Conservation (phyloP, 2,888 invertebrate genomes). For the Flexamia atlantica region DNA sequence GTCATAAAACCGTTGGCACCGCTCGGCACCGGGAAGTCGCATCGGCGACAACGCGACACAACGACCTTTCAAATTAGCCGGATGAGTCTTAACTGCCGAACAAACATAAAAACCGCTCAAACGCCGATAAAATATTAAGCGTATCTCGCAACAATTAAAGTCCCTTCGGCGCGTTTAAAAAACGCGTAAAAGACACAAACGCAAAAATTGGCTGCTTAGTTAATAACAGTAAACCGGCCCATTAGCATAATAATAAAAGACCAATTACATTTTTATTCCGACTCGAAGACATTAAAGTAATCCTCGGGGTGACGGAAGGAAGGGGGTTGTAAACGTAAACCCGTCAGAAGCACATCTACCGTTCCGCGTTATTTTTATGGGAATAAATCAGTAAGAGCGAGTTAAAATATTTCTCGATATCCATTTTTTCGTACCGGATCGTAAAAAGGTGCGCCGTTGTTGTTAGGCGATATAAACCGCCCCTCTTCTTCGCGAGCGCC, state of each 20-base stretch:
- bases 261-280: slow-evolving; percentile 55
- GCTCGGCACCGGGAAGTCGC: neutral
- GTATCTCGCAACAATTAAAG: slow-evolving; percentile 44
- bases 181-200: slow-evolving; percentile 28
- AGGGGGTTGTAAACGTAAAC: neutral
- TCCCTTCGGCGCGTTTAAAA: slow-evolving; percentile 46
- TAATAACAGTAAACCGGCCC: slow-evolving; percentile 55
- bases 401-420: slow-evolving; percentile 56
- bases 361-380: slow-evolving; percentile 36
- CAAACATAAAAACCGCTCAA: slow-evolving; percentile 27
- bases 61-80: slow-evolving; percentile 7
- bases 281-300: slow-evolving; percentile 39
- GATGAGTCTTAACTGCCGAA: slow-evolving; percentile 30
- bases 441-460: slow-evolving; percentile 41
- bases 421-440: slow-evolving; percentile 54
- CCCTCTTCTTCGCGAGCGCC: too few relatives aligned
- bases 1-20: neutral
- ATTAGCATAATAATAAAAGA: slow-evolving; percentile 57
- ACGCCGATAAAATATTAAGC: slow-evolving; percentile 49
- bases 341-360: slow-evolving; percentile 34
- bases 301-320: neutral
- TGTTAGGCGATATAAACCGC: slow-evolving; percentile 42
- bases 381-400: slow-evolving; percentile 51
- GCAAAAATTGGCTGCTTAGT: slow-evolving; percentile 56
- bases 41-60: neutral